These are phyloP conservation scores for Augochlorella aurata DNA, from an alignment of 2,888 invertebrate genomes.

Conservation along the genomic window DNA sequence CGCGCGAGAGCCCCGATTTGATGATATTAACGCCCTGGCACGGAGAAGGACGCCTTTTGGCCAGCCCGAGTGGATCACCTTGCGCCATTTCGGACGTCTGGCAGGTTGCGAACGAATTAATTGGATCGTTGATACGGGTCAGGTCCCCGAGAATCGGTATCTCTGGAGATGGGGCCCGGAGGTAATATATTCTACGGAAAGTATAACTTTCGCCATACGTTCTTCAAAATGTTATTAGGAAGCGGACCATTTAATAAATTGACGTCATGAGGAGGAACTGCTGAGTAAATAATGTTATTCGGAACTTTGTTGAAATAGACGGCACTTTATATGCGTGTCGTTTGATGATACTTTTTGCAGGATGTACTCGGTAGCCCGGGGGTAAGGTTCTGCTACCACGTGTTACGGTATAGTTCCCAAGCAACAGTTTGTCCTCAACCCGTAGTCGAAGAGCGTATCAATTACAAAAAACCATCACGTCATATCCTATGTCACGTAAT, in stretches of 20 bases:
- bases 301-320: not conserved
- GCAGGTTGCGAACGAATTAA: not conserved
- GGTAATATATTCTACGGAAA: not conserved
- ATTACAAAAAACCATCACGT: conserved; percentile 41
- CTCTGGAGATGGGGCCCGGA: not conserved
- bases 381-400: not conserved
- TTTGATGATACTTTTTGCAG: not conserved
- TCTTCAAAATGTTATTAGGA: not conserved
- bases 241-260: not conserved
- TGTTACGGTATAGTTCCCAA: conserved; percentile 12
- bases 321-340: not conserved
- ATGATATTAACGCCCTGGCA: conserved; percentile 32
- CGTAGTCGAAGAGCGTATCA: conserved; percentile 22
- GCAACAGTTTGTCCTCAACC: conserved; percentile 33
- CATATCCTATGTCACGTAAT: conserved; percentile 54
- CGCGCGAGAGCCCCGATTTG: conserved; percentile 33
- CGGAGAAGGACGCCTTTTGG: conserved; percentile 24
- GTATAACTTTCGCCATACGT: not conserved
- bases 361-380: not conserved
- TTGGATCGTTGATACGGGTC: not conserved
- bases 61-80: conserved; percentile 2
- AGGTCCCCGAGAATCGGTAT: not conserved
- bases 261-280: not conserved
- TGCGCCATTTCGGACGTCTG: not conserved
- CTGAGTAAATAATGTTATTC: not conserved